phyloP scores from a whole-genome alignment of 1,140 invertebrate genomes.

The Amphibalanus amphitrite region DNA sequence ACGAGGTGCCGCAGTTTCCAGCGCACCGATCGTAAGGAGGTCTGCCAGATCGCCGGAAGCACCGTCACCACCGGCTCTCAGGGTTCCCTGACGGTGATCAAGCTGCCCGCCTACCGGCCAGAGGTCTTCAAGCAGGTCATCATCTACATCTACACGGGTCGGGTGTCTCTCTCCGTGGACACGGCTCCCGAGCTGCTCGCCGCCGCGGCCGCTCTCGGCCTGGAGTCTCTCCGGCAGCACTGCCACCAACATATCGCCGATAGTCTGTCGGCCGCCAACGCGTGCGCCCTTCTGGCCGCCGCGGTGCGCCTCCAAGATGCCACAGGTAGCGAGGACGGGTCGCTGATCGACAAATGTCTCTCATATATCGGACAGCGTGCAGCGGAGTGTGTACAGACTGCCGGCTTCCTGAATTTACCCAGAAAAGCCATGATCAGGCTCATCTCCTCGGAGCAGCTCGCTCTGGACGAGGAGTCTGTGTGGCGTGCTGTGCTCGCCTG shows the following conservation, averaged over 20 bases:
- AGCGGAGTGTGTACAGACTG: conserved; percentile 65
- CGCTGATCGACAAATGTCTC: conserved; percentile 62
- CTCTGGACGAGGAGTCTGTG: conserved; percentile 76
- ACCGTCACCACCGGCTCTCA: conserved; percentile 47
- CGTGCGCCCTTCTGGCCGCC: conserved; percentile 68
- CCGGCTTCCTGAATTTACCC: conserved; percentile 64
- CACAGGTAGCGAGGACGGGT: conserved; percentile 27
- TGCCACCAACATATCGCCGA: conserved; percentile 77
- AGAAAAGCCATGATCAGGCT: conserved; percentile 76
- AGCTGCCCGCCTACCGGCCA: conserved; percentile 62
- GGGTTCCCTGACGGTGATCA: conserved; percentile 43
- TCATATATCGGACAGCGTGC: conserved; percentile 79
- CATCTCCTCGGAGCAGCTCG: conserved; percentile 72
- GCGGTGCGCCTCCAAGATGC: conserved; percentile 72
- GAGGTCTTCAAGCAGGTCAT: conserved; percentile 73
- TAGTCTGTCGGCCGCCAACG: conserved; percentile 66
- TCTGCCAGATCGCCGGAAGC: conserved; percentile 55
- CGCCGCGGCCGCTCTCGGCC: conserved; percentile 64
- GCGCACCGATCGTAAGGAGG: conserved; percentile 56
- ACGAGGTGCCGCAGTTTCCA: conserved; percentile 76
- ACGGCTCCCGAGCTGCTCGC: conserved; percentile 78
- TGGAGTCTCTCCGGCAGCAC: conserved; percentile 58
- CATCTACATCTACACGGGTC: conserved; percentile 75
- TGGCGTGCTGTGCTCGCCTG: conserved; percentile 73
- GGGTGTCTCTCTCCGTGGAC: conserved; percentile 71